These are phyloP conservation scores for Pogonus chalceus DNA, from an alignment of 1,140 invertebrate genomes.

Conservation along the genomic window DNA sequence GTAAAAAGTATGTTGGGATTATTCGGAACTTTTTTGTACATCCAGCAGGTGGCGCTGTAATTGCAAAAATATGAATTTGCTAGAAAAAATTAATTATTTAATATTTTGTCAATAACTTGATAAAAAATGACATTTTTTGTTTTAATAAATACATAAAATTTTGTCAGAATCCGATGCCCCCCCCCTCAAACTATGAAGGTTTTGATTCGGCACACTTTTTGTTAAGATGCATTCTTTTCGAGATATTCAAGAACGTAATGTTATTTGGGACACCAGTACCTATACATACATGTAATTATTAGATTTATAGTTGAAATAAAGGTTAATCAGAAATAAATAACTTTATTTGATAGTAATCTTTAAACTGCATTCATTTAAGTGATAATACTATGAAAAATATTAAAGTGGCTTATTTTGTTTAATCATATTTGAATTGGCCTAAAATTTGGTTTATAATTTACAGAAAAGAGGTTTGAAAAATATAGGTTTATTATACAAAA, in stretches of 20 bases:
- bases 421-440: no score
- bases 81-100: neutral
- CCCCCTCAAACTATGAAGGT: neutral
- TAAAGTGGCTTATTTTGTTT: no score
- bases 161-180: neutral
- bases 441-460: no score
- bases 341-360: no score
- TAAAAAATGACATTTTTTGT: neutral
- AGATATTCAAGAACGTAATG: neutral
- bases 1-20: neutral
- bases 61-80: neutral
- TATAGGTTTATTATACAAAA: no score
- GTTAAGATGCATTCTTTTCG: neutral
- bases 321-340: no score
- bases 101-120: neutral
- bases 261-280: neutral
- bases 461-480: no score
- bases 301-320: no score
- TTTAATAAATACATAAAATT: neutral
- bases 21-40: neutral
- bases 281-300: no score
- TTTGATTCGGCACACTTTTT: neutral
- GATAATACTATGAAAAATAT: no score
- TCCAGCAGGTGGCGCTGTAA: neutral
- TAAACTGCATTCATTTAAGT: no score